Conservation (phyloP, 2,888 invertebrate species). For the Anagyrus pseudococci region DNA sequence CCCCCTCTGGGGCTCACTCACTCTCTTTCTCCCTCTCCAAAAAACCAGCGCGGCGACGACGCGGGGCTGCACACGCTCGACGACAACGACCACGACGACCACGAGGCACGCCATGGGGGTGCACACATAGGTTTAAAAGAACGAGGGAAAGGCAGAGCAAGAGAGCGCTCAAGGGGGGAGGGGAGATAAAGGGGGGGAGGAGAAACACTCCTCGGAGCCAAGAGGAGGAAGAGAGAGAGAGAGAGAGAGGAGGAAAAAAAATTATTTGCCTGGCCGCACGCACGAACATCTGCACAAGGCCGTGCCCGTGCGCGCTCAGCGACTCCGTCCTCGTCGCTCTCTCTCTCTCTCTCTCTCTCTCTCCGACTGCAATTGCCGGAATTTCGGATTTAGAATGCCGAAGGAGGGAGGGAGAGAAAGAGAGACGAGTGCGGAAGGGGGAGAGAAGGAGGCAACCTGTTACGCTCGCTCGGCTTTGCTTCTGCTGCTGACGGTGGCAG, state of each 20-base stretch:
- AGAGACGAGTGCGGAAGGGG: slow-evolving; percentile 14
- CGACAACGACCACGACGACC: slow-evolving; percentile 28
- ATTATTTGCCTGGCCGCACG: slow-evolving; percentile 32
- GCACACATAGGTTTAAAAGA: slow-evolving; percentile 35
- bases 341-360: background rate
- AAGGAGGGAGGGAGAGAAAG: slow-evolving; percentile 15
- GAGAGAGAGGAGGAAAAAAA: slow-evolving; percentile 10
- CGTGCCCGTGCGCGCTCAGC: slow-evolving; percentile 1
- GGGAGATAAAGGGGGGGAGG: too few relatives aligned
- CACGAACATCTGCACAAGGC: slow-evolving; percentile 32
- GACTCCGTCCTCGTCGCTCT: background rate
- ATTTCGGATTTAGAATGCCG: slow-evolving; percentile 34
- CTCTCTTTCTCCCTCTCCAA: slow-evolving; percentile 9
- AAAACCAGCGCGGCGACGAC: slow-evolving; percentile 44
- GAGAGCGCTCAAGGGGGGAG: too few relatives aligned
- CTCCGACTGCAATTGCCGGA: slow-evolving; percentile 30
- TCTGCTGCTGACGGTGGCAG: background rate
- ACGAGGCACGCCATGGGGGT: slow-evolving; percentile 56
- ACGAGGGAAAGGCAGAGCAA: slow-evolving; percentile 10
- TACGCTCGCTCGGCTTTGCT: too few relatives aligned
- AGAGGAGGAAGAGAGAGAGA: too few relatives aligned
- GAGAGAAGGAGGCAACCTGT: slow-evolving; percentile 24
- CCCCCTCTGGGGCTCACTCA: background rate
- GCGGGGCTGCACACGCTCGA: slow-evolving; percentile 30
- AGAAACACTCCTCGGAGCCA: too few relatives aligned